Base-by-base conservation (phyloP, 2,113 vertebrate species). In the Falco punctatus region DNA sequence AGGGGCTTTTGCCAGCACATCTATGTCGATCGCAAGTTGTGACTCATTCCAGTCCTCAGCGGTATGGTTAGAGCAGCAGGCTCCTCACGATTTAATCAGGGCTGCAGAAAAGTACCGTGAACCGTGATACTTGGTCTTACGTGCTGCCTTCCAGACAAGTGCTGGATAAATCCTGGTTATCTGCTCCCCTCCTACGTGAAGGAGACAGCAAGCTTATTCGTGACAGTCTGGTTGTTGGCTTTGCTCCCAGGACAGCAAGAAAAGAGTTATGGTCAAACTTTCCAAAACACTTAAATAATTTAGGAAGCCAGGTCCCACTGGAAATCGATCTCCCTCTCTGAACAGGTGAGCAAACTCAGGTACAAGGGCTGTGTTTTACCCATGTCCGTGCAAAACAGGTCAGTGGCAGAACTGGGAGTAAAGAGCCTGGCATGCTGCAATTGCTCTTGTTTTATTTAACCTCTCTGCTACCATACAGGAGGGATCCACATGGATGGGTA, bases 81-180 rank as follows among this genome's bases (percentile, higher is more conserved):
- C 42, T 20, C 1, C 55, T 54, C 64, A 5, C 0, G 0, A 4
- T 38, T 33, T 32, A 32, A 20, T 59, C 6, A 6, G 69, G 12
- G 65, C 40, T 77, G 86, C 48, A 66, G 75, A 15, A 32, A 46
- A 66, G 24, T 26, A 13, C 70, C 15, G 62, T 10, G 6, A 58
- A 9, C 54, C 21, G 1, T 18, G 13, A 27, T 5, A 3, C 21
- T 62, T 30, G 26, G 13, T 15, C 14, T 55, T 13, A 17, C 54
- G 16, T 4, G 11, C 49, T 44, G 28, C 52, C 61, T 30, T 81
- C 27, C 55, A 32, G 51, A 3, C 0, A 5, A n/a, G 70, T 24
- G 64, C 78, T 59, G 3, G 10, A 48, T 23, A 44, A 79, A 35
- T 23, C 38, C 57, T 24, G 9, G 11, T 42, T n/a, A 3, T 18